Evolutionary conservation across 2,888 invertebrate species (phyloP).

Genomic region (Meganola albula): DNA sequence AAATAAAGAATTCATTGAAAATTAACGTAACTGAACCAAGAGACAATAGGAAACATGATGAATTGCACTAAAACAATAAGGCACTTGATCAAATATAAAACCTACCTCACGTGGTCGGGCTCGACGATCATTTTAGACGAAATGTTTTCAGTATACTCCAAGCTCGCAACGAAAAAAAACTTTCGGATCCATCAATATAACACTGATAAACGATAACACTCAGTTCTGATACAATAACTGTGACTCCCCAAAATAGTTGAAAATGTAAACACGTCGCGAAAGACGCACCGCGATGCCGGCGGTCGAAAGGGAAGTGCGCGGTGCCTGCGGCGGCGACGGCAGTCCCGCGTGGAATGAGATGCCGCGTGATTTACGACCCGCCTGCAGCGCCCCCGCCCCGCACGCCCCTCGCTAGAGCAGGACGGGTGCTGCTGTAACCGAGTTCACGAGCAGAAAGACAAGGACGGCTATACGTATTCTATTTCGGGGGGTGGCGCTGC

Average conservation of each 20-base stretch:
- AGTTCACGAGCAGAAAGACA: constrained; percentile 33
- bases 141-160: constrained; percentile 65
- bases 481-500: constrained; percentile 74
- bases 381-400: constrained; percentile 75
- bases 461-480: constrained; percentile 54
- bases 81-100: constrained; percentile 56
- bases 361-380: constrained; percentile 78
- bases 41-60: constrained; percentile 29
- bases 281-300: constrained; percentile 71
- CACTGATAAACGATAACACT: constrained; percentile 55
- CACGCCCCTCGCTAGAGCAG: constrained; percentile 56
- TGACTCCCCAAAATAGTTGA: constrained; percentile 56
- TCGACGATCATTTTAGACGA: constrained; percentile 74
- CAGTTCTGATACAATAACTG: constrained; percentile 49
- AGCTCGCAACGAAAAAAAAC: constrained; percentile 46
- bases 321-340: constrained; percentile 73
- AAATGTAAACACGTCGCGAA: constrained; percentile 73
- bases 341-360: constrained; percentile 78
- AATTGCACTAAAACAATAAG: constrained; percentile 41
- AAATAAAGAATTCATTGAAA: constrained; percentile 12
- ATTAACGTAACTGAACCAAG: constrained; percentile 16
- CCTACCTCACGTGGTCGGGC: constrained; percentile 74
- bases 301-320: constrained; percentile 71
- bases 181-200: constrained; percentile 63
- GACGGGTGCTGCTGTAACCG: constrained; percentile 37